Base-by-base conservation (phyloP, 2,888 invertebrate genomes). In the Taphrorychus bicolor region DNA sequence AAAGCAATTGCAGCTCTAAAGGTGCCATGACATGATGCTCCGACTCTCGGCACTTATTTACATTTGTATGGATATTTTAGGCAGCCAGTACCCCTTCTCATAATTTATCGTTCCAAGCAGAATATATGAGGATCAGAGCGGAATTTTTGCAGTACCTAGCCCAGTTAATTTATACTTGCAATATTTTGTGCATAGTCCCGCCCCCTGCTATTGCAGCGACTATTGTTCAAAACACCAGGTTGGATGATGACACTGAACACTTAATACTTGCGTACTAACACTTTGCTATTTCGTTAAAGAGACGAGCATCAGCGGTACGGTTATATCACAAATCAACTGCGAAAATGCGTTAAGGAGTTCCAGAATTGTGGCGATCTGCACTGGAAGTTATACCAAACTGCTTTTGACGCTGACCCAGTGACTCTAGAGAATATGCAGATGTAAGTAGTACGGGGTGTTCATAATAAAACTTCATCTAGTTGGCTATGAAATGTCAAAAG, bases 171-270 rank as follows among this genome's bases (percentile, higher is more conserved):
- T 86, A 89, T 71, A 89, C 92, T 0, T 93, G 93, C 74, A 86
- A 87, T 71, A 89, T 92, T 66, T 85, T 94, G 41, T 93, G 93
- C 76, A 93, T 95, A 66, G 94, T 95, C 66, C 97, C 97, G 22
- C 95, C 97, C 41, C 95, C 97, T 0, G 96, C 96, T 0, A 94
- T 96, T 62, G 95, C 97, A 0, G 89, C 91, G 1, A 89, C 92
- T 1, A 87, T 93, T 58, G 94, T 94, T 0, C 90, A 91, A 72
- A 88, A 88, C 42, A 89, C 91, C 0, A 85, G 92, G 59, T 70
- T 59, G 41, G 22, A n/a, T 32, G 9, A 7, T 9, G 14, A 45
- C 7, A 11, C 14, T n/a, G 1, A 45, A 45, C 5, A n/a, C 45
- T 18, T 45, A 4, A 11, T 17, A n/a, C 1, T 45, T 4, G 18